Evolutionary conservation across 2,888 invertebrate genomes (phyloP).

Genomic region (Mayetiola destructor): DNA sequence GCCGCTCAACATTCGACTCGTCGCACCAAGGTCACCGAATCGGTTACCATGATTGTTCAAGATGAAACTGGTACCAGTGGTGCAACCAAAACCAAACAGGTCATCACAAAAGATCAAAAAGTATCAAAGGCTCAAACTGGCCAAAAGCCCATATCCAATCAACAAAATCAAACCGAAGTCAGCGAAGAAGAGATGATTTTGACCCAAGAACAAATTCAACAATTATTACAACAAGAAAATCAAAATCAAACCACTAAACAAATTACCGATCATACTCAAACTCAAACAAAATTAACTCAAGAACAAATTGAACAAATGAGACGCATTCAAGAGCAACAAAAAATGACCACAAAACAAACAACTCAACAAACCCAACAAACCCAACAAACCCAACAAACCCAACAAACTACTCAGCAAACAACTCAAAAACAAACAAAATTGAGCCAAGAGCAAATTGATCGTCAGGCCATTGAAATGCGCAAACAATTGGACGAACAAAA

Average conservation of each 20-base stretch:
- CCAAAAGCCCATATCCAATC: not conserved
- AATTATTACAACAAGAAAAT: not conserved
- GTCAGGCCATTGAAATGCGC: not conserved
- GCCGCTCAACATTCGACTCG: slow-evolving; percentile 1
- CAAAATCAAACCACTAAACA: not conserved
- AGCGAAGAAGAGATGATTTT: not conserved
- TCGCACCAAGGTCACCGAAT: not conserved
- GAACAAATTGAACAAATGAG: slow-evolving; percentile 2
- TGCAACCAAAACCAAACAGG: not conserved
- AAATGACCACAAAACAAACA: not conserved
- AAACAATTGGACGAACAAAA: not conserved
- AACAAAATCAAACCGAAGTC: not conserved
- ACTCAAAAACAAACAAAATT: not conserved
- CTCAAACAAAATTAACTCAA: not conserved
- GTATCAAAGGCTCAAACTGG: not conserved
- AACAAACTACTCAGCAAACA: not conserved
- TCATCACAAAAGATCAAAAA: not conserved
- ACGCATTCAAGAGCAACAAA: not conserved
- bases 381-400: not conserved
- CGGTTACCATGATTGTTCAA: slow-evolving; percentile 4
- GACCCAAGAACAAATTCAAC: not conserved
- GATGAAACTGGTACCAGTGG: not conserved
- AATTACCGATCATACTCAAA: slow-evolving; percentile 8
- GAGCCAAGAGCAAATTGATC: not conserved
- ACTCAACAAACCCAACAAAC: slow-evolving; percentile 8